phyloP scores from a whole-genome alignment of 2,113 vertebrate species.

The Dicrurus megarhynchus region DNA sequence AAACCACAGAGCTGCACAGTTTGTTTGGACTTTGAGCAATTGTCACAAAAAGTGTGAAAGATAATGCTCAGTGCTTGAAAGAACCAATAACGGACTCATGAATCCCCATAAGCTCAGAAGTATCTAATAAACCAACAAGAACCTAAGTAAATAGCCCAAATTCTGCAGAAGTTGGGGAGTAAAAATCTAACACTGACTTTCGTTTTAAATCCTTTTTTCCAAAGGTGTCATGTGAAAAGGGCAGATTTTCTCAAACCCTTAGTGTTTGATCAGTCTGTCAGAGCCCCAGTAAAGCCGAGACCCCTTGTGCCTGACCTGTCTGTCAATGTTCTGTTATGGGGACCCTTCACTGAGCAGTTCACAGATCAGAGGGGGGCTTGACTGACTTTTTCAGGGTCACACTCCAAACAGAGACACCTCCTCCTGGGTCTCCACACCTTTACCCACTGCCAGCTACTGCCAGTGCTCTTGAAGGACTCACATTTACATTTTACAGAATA shows the following conservation, averaged over 20 bases:
- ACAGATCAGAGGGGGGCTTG: fast-evolving
- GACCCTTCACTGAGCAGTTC: background rate
- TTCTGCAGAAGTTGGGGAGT: background rate
- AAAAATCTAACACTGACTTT: background rate
- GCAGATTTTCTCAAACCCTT: background rate
- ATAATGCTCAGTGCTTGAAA: background rate
- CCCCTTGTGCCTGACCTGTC: background rate
- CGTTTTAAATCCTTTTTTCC: fast-evolving
- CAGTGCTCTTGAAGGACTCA: background rate
- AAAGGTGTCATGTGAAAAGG: background rate
- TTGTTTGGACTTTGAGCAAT: background rate
- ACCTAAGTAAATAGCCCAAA: background rate
- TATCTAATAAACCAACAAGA: background rate
- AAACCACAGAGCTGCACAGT: background rate
- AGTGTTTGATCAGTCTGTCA: background rate
- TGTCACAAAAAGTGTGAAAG: background rate
- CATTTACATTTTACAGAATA: background rate
- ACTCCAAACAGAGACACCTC: background rate
- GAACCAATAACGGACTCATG: background rate
- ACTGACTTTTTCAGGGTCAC: background rate
- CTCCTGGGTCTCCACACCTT: background rate
- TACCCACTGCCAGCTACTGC: fast-evolving
- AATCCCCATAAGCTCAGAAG: background rate
- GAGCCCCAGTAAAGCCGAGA: background rate
- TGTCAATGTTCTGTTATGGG: background rate